Conservation (phyloP, 2,888 invertebrate genomes). For the Lydus trimaculatus region DNA sequence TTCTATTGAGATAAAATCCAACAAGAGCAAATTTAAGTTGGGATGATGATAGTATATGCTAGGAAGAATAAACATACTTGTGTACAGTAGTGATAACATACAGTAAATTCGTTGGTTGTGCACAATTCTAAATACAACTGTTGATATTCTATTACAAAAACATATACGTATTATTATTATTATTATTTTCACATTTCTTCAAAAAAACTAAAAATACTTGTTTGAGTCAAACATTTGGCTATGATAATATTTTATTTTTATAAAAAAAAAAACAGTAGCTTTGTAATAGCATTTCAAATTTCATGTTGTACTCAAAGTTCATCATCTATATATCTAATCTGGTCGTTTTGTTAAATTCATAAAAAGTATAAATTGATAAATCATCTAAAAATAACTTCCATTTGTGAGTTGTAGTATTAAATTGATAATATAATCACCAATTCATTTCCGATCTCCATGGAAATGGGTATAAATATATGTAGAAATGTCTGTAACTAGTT, state of each 20-base stretch:
- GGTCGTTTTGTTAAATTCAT: background rate
- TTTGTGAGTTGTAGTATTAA: slow-evolving; percentile 1
- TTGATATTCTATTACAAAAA: no score
- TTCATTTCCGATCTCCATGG: slow-evolving; percentile 2
- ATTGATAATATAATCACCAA: slow-evolving; percentile 6
- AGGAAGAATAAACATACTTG: slow-evolving; percentile 24
- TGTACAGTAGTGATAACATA: slow-evolving; percentile 25
- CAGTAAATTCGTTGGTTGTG: slow-evolving; percentile 11
- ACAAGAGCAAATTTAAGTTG: slow-evolving; percentile 25
- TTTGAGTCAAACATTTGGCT: no score
- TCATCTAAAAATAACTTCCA: background rate
- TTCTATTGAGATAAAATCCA: slow-evolving; percentile 30
- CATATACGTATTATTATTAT: no score
- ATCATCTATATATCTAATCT: no score
- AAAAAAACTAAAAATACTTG: no score
- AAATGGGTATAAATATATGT: no score
- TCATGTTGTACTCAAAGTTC: no score
- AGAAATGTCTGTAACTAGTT: background rate
- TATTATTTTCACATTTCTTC: no score
- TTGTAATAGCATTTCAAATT: no score
- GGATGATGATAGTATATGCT: slow-evolving; percentile 15
- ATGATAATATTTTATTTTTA: no score
- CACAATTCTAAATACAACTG: background rate
- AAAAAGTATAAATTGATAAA: background rate
- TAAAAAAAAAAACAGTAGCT: no score